These are phyloP conservation scores for Phenganax subtilis DNA, from an alignment of 92 coral and sea anemone genomes.

Conservation along the genomic window DNA sequence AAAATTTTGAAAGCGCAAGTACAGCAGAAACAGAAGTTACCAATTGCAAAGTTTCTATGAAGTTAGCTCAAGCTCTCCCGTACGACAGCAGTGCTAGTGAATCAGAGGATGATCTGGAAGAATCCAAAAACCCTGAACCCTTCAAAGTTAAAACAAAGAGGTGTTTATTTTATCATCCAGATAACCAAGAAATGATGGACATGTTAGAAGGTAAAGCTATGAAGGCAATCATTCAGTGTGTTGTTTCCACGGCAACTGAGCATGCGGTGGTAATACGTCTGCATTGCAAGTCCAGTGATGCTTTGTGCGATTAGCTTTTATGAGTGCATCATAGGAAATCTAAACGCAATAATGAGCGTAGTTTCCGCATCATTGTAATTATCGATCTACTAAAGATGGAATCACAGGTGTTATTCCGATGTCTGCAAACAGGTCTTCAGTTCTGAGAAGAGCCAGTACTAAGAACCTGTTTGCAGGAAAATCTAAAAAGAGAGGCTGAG, in stretches of 20 bases:
- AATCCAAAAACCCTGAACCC: not conserved
- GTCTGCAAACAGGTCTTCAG: no score
- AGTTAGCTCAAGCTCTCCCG: slow-evolving; percentile 49
- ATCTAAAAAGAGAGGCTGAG: no score
- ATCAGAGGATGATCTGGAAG: slow-evolving; percentile 52
- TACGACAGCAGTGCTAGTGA: slow-evolving; percentile 89
- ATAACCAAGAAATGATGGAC: slow-evolving; percentile 58
- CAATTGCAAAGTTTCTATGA: slow-evolving; percentile 19
- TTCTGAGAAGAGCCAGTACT: no score
- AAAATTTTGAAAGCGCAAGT: not conserved
- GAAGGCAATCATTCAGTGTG: not conserved
- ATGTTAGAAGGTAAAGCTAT: slow-evolving; percentile 59
- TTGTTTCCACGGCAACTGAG: not conserved
- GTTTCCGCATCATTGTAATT: no score
- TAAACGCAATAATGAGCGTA: no score
- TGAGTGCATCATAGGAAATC: not conserved
- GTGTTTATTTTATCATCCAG: slow-evolving; percentile 75
- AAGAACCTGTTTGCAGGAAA: no score
- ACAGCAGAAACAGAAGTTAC: not conserved
- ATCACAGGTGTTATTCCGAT: no score
- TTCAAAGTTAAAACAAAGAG: not conserved
- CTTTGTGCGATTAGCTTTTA: not conserved
- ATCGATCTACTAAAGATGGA: no score
- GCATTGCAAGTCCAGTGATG: not conserved
- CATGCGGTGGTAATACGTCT: no score